Percentiles rank a stretch among this genome's conserved stretches.
Conservation (phyloP, 92 coral and sea anemone genomes). For the Virgularia gustaviana region DNA sequence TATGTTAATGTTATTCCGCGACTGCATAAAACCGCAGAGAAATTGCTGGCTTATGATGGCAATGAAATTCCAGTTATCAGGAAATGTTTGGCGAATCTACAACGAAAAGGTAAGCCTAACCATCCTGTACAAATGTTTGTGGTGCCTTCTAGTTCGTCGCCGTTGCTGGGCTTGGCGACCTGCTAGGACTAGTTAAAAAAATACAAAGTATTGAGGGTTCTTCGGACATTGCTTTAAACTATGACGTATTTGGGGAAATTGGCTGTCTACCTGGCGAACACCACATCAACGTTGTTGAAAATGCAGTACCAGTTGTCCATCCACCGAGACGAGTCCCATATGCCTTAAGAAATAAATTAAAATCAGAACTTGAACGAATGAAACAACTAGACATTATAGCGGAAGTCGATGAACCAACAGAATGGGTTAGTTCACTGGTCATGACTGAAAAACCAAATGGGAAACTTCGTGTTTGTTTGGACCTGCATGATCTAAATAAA, state of each 20-base stretch:
- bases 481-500: neutral
- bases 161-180: neutral
- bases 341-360: neutral
- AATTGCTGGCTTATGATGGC: too few relatives aligned
- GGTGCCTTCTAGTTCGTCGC: conserved; percentile 1
- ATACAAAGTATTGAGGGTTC: conserved; percentile 1
- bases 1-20: too few relatives aligned
- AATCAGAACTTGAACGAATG: neutral
- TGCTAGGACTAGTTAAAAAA: neutral
- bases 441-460: neutral
- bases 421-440: neutral
- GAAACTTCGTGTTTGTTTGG: neutral
- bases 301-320: neutral
- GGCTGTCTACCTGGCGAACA: conserved; percentile 1
- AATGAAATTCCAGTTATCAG: too few relatives aligned
- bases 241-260: conserved; percentile 6
- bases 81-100: too few relatives aligned
- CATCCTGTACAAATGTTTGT: conserved; percentile 3
- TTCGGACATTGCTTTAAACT: neutral
- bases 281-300: neutral
- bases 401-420: neutral
- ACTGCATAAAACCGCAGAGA: too few relatives aligned
- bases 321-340: neutral
- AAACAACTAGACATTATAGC: neutral
- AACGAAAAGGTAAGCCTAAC: neutral